These are phyloP conservation scores for Saturnia japonica DNA, from an alignment of 2,888 invertebrate genomes.

Conservation along the genomic window DNA sequence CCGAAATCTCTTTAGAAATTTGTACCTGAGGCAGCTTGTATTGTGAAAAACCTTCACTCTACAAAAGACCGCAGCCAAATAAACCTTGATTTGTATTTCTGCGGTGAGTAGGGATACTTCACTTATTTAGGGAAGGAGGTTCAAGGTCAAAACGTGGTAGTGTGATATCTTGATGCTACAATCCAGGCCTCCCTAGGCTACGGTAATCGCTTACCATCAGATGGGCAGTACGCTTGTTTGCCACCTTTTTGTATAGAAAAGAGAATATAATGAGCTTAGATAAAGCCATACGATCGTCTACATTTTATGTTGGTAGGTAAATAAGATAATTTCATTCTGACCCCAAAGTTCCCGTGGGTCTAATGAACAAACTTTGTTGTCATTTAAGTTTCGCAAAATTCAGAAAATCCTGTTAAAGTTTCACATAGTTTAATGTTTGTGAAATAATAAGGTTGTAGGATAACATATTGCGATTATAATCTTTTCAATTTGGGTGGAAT, in stretches of 20 bases:
- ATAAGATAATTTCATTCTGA: conserved; percentile 12
- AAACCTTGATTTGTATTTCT: no score
- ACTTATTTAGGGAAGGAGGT: no score
- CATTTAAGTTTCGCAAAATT: conserved; percentile 18
- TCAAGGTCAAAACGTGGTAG: no score
- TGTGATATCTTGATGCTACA: background rate
- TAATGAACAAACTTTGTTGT: conserved; percentile 18
- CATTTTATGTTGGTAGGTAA: background rate
- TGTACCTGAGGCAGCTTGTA: no score
- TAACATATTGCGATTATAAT: background rate
- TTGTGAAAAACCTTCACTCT: no score
- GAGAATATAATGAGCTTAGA: background rate
- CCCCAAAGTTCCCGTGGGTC: conserved; percentile 14
- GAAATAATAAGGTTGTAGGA: background rate
- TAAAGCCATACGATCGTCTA: background rate
- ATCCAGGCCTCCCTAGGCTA: no score
- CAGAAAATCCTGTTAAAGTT: conserved; percentile 13
- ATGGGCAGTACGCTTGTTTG: no score
- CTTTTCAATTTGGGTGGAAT: background rate
- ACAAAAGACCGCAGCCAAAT: no score
- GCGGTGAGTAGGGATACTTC: no score
- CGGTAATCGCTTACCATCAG: no score
- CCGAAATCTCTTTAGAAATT: no score
- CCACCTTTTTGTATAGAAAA: no score
- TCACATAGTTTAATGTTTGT: background rate